A percentile compares a stretch with the other conserved stretches of the same genome.
These are phyloP conservation scores for Temnothorax unifasciatus DNA, from an alignment of 2,888 invertebrate genomes.

Conservation along the genomic window DNA sequence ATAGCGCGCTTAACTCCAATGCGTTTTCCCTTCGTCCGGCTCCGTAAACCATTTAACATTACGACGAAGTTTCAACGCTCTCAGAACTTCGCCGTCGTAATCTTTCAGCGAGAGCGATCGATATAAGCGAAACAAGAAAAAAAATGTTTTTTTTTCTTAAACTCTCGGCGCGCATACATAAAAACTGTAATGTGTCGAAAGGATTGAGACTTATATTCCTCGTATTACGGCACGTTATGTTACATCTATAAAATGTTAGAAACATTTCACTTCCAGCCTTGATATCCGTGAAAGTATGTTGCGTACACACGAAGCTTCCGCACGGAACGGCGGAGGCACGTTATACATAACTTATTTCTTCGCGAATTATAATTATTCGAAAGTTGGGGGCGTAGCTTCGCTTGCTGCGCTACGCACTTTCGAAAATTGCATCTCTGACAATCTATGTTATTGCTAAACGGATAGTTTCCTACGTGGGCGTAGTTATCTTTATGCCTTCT, in stretches of 20 bases:
- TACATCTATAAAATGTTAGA: background rate
- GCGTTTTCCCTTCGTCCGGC: constrained; percentile 16
- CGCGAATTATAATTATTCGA: constrained; percentile 33
- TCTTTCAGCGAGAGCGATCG: constrained; percentile 7
- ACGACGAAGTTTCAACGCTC: constrained; percentile 58
- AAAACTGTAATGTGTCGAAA: background rate
- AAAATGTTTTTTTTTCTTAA: constrained; percentile 1
- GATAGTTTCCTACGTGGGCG: constrained; percentile 41
- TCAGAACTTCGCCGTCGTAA: constrained; percentile 38
- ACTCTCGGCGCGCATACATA: background rate
- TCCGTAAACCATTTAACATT: constrained; percentile 63
- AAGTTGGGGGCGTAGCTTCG: constrained; percentile 24
- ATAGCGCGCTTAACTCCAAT: constrained; percentile 32
- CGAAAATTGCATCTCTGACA: constrained; percentile 51
- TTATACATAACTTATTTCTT: background rate
- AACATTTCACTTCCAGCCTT: background rate
- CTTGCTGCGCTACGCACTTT: constrained; percentile 26
- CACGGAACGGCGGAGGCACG: background rate
- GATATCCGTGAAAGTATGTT: background rate
- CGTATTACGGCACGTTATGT: background rate
- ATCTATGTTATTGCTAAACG: constrained; percentile 41
- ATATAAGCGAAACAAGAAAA: background rate
- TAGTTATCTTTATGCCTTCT: constrained; percentile 51
- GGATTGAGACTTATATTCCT: constrained; percentile 3
- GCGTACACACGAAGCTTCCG: background rate